Percentiles rank a stretch among this genome's conserved stretches.
These are phyloP conservation scores for Psophia crepitans DNA, from an alignment of 2,113 vertebrate genomes.

Conservation along the genomic window DNA sequence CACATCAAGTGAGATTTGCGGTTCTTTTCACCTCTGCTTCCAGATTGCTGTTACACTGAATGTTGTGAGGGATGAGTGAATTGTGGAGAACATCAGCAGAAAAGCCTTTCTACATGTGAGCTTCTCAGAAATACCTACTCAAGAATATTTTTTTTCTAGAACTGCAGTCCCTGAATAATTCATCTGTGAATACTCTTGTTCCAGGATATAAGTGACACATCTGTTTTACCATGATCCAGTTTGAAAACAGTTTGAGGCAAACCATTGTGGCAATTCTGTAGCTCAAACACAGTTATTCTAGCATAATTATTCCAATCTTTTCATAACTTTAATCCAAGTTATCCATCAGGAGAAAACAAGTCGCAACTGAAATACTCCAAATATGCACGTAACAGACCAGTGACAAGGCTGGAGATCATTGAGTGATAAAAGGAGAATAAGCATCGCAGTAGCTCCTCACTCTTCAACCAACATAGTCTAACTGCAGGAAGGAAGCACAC, in stretches of 20 bases:
- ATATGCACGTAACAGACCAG: not conserved
- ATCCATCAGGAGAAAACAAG: not conserved
- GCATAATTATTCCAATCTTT: not conserved
- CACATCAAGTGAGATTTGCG: conserved; percentile 18
- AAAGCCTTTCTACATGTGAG: not conserved
- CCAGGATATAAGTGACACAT: not conserved
- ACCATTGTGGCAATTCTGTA: not conserved
- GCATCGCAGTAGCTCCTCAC: not conserved
- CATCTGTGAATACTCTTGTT: not conserved
- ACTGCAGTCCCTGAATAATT: conserved; percentile 2
- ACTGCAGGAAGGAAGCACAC: not conserved
- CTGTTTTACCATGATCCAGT: not conserved
- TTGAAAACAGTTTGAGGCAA: not conserved
- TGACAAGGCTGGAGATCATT: not conserved
- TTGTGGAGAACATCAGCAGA: not conserved
- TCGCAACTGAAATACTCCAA: not conserved
- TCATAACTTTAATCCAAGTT: not conserved
- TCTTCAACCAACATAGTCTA: not conserved
- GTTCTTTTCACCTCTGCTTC: conserved; percentile 30
- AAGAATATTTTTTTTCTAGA: not conserved
- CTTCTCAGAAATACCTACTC: not conserved
- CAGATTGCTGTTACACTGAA: not conserved
- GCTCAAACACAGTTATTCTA: not conserved
- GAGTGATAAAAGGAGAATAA: not conserved
- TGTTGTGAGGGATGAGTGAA: not conserved